Evolutionary conservation across 2,888 invertebrate genomes (phyloP), one percentile per base, ranked within the genome.

Genomic region (Hedya salicella): DNA sequence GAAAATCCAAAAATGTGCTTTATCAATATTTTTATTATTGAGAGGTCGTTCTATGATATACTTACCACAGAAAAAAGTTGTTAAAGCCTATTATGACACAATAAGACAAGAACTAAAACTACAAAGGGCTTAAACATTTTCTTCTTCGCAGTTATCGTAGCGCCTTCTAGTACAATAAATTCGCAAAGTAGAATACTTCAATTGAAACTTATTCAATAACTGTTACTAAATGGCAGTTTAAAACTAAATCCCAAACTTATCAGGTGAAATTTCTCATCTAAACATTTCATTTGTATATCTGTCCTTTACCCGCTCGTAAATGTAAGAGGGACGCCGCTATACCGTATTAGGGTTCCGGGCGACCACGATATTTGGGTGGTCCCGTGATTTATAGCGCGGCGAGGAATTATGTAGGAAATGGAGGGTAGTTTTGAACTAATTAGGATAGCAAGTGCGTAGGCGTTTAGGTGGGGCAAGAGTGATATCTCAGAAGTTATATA

Each of bases 351-450:
- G 25, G 25, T 25, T 4, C 25, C 5, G 25, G 25, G 5, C 13
- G 6, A 21, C 48, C 48, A 21, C 48, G 21, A 48, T 48, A 21
- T 48, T 48, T 17, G 13, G 48, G n/a, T 48, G 48, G 13, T 48
- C 21, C 21, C 3, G 36, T 48, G 48, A 48, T 48, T 48, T 48
- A 48, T 21, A 21, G 19, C 13, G 48, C n/a, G n/a, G 19, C 4
- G 13, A 1, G 13, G 21, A 21, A 21, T 48, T 48, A 48, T n/a
- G 48, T 48, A 48, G 21, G 21, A n/a, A 48, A n/a, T 13, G n/a
- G 48, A 19, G 21, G 48, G 21, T 48, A 48, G 48, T 48, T 48
- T 48, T 21, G 48, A 48, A 48, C 48, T 48, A 48, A 48, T 48
- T 48, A 48, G 48, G 48, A n/a, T 21, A 21, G n/a, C 21, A 48